phyloP scores from a whole-genome alignment of 1,140 invertebrate species.

The Vollenhovia emeryi region DNA sequence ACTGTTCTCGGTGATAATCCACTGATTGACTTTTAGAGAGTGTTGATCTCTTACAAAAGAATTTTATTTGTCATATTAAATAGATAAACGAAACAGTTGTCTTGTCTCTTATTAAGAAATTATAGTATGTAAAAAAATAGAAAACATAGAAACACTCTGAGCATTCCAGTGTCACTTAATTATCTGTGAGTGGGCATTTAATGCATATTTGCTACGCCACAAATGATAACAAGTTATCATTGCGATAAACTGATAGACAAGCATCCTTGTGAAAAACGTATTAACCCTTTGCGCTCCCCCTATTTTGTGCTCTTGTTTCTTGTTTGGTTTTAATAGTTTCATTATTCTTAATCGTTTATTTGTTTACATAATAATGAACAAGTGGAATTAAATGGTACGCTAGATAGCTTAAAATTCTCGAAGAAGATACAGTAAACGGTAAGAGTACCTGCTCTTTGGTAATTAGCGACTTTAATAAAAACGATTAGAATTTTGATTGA shows the following conservation, averaged over 20 bases:
- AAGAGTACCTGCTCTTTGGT: not conserved
- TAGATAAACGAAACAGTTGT: not conserved
- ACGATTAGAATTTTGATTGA: not conserved
- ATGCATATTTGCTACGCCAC: conserved; percentile 32
- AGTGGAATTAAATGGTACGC: not conserved
- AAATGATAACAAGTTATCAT: conserved; percentile 37
- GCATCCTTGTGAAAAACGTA: conserved; percentile 9
- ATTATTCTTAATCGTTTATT: conserved; percentile 5
- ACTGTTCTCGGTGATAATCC: no score
- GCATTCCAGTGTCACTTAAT: not conserved
- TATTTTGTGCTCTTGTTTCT: not conserved
- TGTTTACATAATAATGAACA: not conserved
- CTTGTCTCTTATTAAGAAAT: not conserved
- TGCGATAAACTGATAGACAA: not conserved
- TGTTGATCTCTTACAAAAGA: not conserved
- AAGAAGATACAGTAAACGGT: not conserved
- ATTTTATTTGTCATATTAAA: not conserved
- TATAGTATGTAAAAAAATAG: not conserved
- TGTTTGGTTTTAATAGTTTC: not conserved
- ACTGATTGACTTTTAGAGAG: no score
- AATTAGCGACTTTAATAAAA: not conserved
- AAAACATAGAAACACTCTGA: not conserved
- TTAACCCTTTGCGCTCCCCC: not conserved
- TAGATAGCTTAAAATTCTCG: not conserved
- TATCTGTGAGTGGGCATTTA: not conserved